Evolutionary conservation across 2,888 invertebrate genomes (phyloP).

Genomic region (Heliconius hortense): DNA sequence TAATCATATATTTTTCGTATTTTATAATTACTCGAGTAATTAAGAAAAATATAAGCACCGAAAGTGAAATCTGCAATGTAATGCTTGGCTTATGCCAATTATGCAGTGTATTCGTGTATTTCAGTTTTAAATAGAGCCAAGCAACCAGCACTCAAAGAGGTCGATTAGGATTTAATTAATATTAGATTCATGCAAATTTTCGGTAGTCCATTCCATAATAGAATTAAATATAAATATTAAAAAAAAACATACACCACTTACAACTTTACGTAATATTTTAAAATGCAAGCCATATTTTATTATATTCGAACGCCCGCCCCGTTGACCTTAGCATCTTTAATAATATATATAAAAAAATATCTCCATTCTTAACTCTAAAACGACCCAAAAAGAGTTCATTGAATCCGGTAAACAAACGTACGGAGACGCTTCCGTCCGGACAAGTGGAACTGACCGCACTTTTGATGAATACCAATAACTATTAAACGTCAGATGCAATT

Average conservation of each 20-base stretch:
- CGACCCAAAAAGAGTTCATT: conserved; percentile 71
- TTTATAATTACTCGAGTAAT: conserved; percentile 10
- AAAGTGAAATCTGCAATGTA: conserved; percentile 19
- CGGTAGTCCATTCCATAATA: not conserved
- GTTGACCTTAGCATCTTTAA: conserved; percentile 41
- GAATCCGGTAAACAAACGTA: conserved; percentile 69
- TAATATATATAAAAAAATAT: conserved; percentile 31
- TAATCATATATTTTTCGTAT: not conserved
- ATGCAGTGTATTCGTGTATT: not conserved
- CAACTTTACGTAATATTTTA: conserved; percentile 10
- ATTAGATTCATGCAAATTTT: not conserved
- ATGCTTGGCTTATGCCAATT: conserved; percentile 7
- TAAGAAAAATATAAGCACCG: not conserved
- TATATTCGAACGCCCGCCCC: not conserved
- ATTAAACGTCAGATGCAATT: conserved; percentile 33
- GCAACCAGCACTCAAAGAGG: not conserved
- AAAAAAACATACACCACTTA: conserved; percentile 3
- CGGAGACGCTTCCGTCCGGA: conserved; percentile 62
- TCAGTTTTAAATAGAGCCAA: not conserved
- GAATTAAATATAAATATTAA: not conserved
- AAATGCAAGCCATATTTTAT: not conserved
- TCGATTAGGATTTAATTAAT: not conserved
- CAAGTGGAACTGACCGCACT: conserved; percentile 54
- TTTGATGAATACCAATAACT: conserved; percentile 59
- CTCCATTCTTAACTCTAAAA: conserved; percentile 41